Conservation (phyloP, 2,113 vertebrate species). For the Anoplopoma fimbria region DNA sequence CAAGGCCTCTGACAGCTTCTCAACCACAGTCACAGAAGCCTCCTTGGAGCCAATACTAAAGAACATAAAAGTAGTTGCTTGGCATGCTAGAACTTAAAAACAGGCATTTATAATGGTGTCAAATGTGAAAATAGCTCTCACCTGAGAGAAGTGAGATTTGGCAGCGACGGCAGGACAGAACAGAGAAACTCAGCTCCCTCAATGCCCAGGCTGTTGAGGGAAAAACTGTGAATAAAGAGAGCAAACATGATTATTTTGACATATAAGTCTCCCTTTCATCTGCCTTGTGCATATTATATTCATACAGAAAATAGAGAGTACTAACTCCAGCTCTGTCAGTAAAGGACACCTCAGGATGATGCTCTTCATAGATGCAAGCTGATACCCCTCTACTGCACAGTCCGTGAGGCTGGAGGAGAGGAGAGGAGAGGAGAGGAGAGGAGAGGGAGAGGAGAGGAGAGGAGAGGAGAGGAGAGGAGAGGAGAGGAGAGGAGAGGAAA, state of each 20-base stretch:
- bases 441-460: neutral
- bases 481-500: neutral
- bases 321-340: slow-evolving; percentile 87
- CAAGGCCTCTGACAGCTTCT: slow-evolving; percentile 74
- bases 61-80: neutral
- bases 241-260: neutral
- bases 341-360: slow-evolving; percentile 72
- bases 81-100: neutral
- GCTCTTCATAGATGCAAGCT: slow-evolving; percentile 43
- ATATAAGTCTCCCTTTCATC: neutral
- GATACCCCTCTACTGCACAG: slow-evolving; percentile 63
- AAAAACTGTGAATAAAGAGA: slow-evolving; percentile 80
- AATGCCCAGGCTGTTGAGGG: slow-evolving; percentile 71
- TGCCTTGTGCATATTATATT: neutral
- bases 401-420: slow-evolving; percentile 78
- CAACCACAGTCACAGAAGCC: slow-evolving; percentile 20
- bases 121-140: slow-evolving; percentile 35
- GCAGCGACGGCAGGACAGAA: slow-evolving; percentile 68
- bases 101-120: neutral
- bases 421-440: slow-evolving; percentile 3
- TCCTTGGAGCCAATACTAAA: slow-evolving; percentile 71
- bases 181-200: slow-evolving; percentile 69
- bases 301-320: neutral
- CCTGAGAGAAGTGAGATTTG: slow-evolving; percentile 77
- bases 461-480: slow-evolving; percentile 17